Evolutionary conservation across 2,888 invertebrate genomes (phyloP), one percentile per base, ranked within the genome.

Genomic region (Steinernema carpocapsae): DNA sequence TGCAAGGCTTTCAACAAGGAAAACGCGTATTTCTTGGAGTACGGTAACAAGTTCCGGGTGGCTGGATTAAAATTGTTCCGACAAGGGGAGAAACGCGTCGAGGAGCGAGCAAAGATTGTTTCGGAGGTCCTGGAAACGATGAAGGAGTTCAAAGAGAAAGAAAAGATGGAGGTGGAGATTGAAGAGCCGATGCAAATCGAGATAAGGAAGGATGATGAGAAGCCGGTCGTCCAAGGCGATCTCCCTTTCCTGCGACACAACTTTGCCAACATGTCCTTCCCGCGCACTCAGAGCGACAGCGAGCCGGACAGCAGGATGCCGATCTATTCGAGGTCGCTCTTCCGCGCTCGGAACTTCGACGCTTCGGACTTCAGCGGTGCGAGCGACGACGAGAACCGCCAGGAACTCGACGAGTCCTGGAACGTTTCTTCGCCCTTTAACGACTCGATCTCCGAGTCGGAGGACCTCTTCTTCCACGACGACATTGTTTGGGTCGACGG

Each of bases 1-100:
- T 99, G 97, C 87, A 91, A 95, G 84, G 93, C 93, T 0, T 99
- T 97, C 88, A 99, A 99, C 88, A 93, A 93, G 7, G 73, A 77
- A 24, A 83, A 86, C 76, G 45, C 48, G 14, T 79, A 73, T 48
- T 86, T 75, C 74, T 46, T 78, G 26, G 73, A 76, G 0, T 85
- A 85, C 72, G 84, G 79, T 10, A 75, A 72, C 42, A 75, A 64
- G 12, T 79, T 76, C 48, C 52, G 74, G 7, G 12, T 29, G 29
- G 64, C 64, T 6, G 64, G 64, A 4, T 32, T 64, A 14, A 64
- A 64, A 32, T 17, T 64, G 26, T 32, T 64, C 17, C 64, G 64
- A 17, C 64, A 64, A 32, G 26, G 17, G 14, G 64, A 64, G 17
- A 64, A 32, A 29, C 64, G 64, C 7, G 17, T 17, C 17, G 64